Percentiles rank a stretch among this genome's conserved stretches.
These are phyloP conservation scores for Pimephales promelas DNA, from an alignment of 2,113 vertebrate genomes.

Conservation along the genomic window DNA sequence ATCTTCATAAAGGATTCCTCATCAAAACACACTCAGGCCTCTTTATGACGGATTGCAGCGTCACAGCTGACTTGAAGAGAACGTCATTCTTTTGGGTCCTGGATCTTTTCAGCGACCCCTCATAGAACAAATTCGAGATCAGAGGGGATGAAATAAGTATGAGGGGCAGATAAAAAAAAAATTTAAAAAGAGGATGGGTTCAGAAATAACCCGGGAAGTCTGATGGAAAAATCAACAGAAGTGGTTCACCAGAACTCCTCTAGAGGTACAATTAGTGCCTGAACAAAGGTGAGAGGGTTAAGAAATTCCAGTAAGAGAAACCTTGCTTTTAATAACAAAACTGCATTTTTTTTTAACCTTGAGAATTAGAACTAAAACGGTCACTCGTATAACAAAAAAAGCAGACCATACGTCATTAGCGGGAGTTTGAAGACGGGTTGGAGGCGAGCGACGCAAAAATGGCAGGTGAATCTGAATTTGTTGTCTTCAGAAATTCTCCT, in stretches of 20 bases:
- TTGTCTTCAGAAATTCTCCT: too few species aligned
- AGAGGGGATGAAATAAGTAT: conserved; percentile 39
- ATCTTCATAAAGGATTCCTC: neutral
- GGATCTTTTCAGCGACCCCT: too few species aligned
- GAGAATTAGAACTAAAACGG: neutral
- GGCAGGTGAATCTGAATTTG: too few species aligned
- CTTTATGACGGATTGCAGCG: conserved; percentile 53
- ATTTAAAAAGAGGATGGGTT: conserved; percentile 42
- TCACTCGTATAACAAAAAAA: too few species aligned
- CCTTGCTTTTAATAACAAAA: too few species aligned
- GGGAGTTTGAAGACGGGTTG: too few species aligned
- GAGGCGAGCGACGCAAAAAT: too few species aligned
- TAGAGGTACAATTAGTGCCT: conserved; percentile 26
- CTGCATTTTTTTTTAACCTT: too few species aligned
- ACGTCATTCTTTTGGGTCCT: conserved; percentile 42
- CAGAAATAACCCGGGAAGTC: conserved; percentile 38
- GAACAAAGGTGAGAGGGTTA: conserved; percentile 18
- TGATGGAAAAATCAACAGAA: conserved; percentile 56
- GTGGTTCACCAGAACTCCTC: conserved; percentile 39
- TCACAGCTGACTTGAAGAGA: conserved; percentile 43
- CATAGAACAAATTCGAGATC: conserved; percentile 47
- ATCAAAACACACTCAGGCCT: conserved; percentile 15
- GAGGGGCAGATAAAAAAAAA: conserved; percentile 19
- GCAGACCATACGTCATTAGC: too few species aligned
- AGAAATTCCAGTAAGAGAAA: conserved; percentile 17